phyloP scores from a whole-genome alignment of 2,113 vertebrate genomes.

The Dipodomys stephensi region DNA sequence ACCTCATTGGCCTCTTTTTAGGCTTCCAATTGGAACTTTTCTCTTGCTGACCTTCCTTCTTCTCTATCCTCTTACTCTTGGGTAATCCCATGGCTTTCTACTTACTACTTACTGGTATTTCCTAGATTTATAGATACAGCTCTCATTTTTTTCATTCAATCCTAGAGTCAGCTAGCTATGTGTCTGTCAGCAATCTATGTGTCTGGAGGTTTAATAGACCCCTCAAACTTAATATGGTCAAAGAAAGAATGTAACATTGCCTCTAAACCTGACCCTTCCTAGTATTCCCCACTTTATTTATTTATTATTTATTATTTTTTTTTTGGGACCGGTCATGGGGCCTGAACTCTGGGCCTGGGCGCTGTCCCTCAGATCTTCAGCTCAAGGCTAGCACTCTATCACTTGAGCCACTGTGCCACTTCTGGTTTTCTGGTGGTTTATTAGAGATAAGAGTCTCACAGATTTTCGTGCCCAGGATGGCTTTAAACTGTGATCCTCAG shows the following conservation, averaged over 20 bases:
- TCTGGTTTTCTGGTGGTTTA: too few species aligned
- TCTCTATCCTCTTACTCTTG: not conserved
- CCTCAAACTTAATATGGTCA: not conserved
- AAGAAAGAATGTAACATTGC: not conserved
- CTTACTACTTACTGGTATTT: not conserved
- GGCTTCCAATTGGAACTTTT: not conserved
- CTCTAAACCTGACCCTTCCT: not conserved
- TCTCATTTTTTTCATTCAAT: not conserved
- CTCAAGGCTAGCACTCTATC: too few species aligned
- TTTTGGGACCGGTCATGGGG: too few species aligned
- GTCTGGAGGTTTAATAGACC: not conserved
- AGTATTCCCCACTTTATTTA: not conserved
- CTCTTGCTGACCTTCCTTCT: not conserved
- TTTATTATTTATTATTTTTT: too few species aligned
- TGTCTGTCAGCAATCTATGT: not conserved
- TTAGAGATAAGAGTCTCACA: too few species aligned
- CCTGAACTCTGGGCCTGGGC: too few species aligned
- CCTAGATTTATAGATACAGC: not conserved
- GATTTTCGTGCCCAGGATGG: too few species aligned
- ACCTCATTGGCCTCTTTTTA: not conserved
- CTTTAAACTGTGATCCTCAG: too few species aligned
- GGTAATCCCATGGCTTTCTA: not conserved
- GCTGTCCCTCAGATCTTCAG: too few species aligned
- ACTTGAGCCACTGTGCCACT: too few species aligned
- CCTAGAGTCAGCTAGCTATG: not conserved